Evolutionary conservation across 2,888 invertebrate species (phyloP).

Genomic region (Neocrepidodera transversa): DNA sequence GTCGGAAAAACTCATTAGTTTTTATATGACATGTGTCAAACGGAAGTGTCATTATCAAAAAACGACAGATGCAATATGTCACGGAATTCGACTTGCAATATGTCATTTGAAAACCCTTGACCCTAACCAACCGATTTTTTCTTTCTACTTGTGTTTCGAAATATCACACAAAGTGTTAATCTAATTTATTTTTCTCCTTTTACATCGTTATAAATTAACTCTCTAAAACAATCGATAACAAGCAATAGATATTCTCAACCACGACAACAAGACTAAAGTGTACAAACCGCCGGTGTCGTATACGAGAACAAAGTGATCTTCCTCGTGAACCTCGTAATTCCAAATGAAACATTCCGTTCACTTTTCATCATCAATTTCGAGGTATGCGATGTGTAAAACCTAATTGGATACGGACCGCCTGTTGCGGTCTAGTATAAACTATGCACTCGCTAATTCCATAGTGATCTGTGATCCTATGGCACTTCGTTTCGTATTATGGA

Average conservation of each 20-base stretch:
- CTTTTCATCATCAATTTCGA: constrained; percentile 42
- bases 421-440: constrained; percentile 48
- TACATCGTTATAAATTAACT: no score
- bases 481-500: constrained; percentile 38
- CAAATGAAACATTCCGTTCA: constrained; percentile 46
- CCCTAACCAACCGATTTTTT: no score
- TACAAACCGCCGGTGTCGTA: neutral
- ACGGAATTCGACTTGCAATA: no score
- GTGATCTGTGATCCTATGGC: constrained; percentile 44
- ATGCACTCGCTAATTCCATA: constrained; percentile 44
- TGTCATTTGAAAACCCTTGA: no score
- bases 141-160: no score
- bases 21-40: no score
- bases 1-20: no score
- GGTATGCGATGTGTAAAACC: constrained; percentile 50
- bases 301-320: constrained; percentile 3
- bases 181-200: no score
- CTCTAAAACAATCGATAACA: no score
- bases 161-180: no score
- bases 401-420: constrained; percentile 46
- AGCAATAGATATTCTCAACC: neutral
- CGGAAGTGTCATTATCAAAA: no score
- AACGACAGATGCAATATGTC: no score
- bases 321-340: constrained; percentile 22
- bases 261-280: neutral